Conservation (phyloP, 2,888 invertebrate genomes). For the Agrilus biguttatus region DNA sequence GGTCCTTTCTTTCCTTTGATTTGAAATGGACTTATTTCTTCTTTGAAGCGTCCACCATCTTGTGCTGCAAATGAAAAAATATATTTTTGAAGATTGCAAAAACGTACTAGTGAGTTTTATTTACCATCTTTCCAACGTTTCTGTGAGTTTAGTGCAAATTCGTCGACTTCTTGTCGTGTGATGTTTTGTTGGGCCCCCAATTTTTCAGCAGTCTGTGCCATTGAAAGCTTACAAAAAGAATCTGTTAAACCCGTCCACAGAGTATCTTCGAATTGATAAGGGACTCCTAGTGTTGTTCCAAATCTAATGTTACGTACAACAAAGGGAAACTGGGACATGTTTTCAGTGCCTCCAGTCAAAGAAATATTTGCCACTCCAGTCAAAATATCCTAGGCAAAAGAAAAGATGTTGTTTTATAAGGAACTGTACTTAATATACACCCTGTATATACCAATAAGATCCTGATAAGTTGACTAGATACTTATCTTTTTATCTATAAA, state of each 20-base stretch:
- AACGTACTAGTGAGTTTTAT: neutral
- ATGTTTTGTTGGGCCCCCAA: conserved; percentile 74
- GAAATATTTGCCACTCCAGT: conserved; percentile 74
- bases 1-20: conserved; percentile 74
- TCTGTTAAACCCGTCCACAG: conserved; percentile 85
- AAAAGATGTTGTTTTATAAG: conserved; percentile 3
- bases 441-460: too few relatives aligned
- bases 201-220: conserved; percentile 94
- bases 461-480: too few relatives aligned
- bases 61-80: conserved; percentile 44
- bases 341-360: conserved; percentile 86
- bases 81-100: neutral
- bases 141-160: conserved; percentile 75
- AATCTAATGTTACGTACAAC: conserved; percentile 73
- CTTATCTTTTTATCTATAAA: neutral
- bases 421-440: neutral
- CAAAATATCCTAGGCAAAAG: conserved; percentile 59
- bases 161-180: conserved; percentile 69
- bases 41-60: conserved; percentile 76
- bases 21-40: conserved; percentile 76
- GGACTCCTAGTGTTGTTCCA: conserved; percentile 70
- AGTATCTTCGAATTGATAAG: conserved; percentile 70
- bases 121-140: conserved; percentile 71
- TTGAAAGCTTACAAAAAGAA: conserved; percentile 76
- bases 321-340: conserved; percentile 89